phyloP scores from a whole-genome alignment of 35 echinoderm and acorn worm genomes.

The Amphiura filiformis region DNA sequence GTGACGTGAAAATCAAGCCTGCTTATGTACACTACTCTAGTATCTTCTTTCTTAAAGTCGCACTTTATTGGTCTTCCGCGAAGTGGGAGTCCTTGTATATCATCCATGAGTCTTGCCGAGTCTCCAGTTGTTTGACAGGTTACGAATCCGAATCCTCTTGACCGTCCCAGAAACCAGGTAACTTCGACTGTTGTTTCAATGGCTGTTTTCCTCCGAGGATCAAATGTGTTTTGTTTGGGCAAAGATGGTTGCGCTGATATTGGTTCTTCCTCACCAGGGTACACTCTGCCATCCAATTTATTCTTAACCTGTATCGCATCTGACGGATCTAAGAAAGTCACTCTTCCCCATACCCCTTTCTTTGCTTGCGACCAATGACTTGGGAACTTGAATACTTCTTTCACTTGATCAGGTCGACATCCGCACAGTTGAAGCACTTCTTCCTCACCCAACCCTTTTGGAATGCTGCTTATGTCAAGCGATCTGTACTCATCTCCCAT shows the following conservation, averaged over 20 bases:
- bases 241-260: not conserved
- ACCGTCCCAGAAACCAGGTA: slow-evolving; percentile 18
- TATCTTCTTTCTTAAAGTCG: not conserved
- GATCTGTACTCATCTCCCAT: slow-evolving; percentile 40
- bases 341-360: slow-evolving; percentile 20
- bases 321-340: slow-evolving; percentile 20
- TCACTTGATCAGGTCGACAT: not conserved
- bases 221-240: not conserved
- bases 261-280: not conserved
- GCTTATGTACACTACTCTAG: slow-evolving; percentile 5
- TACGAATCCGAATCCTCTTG: slow-evolving; percentile 22
- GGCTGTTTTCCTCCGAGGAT: not conserved
- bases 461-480: slow-evolving; percentile 19
- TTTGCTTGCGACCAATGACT: slow-evolving; percentile 12
- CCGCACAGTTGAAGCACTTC: not conserved
- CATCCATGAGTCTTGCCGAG: not conserved
- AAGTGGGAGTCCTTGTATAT: not conserved
- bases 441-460: not conserved
- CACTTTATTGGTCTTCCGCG: not conserved
- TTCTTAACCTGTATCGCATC: slow-evolving; percentile 1
- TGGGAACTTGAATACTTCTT: slow-evolving; percentile 27
- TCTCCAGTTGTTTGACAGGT: slow-evolving; percentile 5
- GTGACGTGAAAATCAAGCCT: not conserved
- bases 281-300: not conserved
- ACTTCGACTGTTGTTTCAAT: slow-evolving; percentile 3